These are phyloP conservation scores for Mus pahari DNA, from an alignment of 2,113 vertebrate genomes.

Conservation along the genomic window DNA sequence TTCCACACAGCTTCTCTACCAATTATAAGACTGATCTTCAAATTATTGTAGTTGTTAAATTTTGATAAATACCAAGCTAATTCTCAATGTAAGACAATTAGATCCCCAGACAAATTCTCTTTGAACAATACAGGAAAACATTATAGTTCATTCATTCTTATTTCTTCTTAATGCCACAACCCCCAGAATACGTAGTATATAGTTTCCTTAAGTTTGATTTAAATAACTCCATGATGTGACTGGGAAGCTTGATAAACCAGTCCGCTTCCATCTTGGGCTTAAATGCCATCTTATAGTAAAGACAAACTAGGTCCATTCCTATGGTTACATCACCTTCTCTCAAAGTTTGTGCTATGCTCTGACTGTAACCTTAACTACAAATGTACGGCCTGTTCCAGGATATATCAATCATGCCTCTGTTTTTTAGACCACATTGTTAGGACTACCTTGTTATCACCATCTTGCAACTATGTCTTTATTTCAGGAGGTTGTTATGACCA, in stretches of 20 bases:
- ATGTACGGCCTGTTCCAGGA: not conserved
- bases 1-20: slow-evolving; percentile 3
- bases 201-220: not conserved
- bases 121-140: slow-evolving; percentile 49
- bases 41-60: slow-evolving; percentile 14
- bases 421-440: not conserved
- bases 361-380: not conserved
- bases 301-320: not conserved
- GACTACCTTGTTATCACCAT: not conserved
- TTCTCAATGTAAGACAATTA: not conserved
- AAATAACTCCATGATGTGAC: not conserved
- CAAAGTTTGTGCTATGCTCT: not conserved
- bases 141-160: not conserved
- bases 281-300: not conserved
- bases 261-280: not conserved
- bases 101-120: not conserved
- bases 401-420: not conserved
- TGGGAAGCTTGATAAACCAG: not conserved
- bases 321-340: not conserved
- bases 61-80: slow-evolving; percentile 50
- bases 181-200: not conserved
- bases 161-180: slow-evolving; percentile 23
- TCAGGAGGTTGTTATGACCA: not conserved
- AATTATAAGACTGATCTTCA: slow-evolving; percentile 6
- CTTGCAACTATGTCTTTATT: not conserved